These are phyloP conservation scores for Apaloderma vittatum DNA, from an alignment of 2,113 vertebrate species.

Conservation along the genomic window DNA sequence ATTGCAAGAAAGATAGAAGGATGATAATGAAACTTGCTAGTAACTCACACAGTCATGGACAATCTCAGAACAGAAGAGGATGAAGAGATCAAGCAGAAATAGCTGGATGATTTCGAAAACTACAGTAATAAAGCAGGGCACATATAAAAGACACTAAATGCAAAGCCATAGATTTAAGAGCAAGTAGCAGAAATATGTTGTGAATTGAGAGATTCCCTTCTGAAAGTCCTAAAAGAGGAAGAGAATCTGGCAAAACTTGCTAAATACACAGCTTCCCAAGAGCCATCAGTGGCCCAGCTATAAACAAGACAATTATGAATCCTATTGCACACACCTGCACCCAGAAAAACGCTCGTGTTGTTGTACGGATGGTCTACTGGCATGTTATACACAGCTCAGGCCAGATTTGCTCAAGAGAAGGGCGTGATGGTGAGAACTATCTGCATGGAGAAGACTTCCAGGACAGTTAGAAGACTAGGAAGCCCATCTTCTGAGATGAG, in stretches of 20 bases:
- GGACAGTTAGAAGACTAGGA: neutral
- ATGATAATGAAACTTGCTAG: neutral
- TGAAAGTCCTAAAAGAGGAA: neutral
- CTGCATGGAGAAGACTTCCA: neutral
- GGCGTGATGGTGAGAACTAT: neutral
- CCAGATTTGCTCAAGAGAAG: neutral
- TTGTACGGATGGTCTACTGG: neutral
- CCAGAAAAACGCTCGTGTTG: neutral
- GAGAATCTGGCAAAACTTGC: neutral
- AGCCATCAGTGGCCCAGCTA: neutral
- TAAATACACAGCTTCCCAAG: neutral
- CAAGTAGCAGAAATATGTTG: neutral
- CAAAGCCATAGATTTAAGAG: neutral
- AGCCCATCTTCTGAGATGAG: neutral
- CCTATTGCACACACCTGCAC: rapidly evolving
- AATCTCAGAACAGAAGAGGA: neutral
- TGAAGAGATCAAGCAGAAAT: neutral
- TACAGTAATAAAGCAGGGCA: neutral
- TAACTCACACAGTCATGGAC: neutral
- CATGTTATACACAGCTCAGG: neutral
- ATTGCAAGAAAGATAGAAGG: neutral
- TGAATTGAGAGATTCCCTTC: neutral
- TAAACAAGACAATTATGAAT: neutral
- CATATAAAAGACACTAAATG: neutral
- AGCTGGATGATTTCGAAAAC: neutral